Base-by-base conservation (phyloP, 1,140 invertebrate genomes). In the Drosophila biarmipes region DNA sequence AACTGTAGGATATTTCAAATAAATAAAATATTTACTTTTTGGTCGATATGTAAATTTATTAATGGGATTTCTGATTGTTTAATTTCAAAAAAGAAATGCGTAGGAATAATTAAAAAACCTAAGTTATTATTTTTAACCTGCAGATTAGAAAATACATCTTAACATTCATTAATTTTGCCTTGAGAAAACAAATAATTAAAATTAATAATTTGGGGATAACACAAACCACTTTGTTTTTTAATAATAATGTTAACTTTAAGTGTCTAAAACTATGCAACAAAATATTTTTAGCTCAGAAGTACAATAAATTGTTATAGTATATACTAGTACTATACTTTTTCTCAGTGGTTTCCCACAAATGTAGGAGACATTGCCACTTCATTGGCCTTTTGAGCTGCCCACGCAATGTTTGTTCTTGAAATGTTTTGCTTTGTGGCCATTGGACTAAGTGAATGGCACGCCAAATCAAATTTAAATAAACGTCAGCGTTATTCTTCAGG, bases 401-500 rank as follows among this genome's bases (percentile, higher is more conserved):
- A 66, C 43, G 12, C 29, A 19, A 45, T 61, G 45, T 73, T 61
- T 51, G 45, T 55, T 56, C 69, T 37, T 34, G 40, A 40, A 59
- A 35, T 76, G 29, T 35, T 62, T 59, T 69, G 59, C 75, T 63
- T 29, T 84, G 66, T 24, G 71, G 69, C 48, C 80, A 78, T 56
- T 45, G 56, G 40, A 53, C 43, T 66, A 56, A 75, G 80, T 79
- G 73, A 77, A 48, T 77, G 62, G 17, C 68, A 57, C 19, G 34
- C 43, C 48, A 49, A 75, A 71, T 62, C 46, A 78, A 82, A 84
- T 82, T 53, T 61, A 84, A 82, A 74, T 82, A 46, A 56, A 68
- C 38, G 64, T 55, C 64, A 53, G 35, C 43, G 62, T 35, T 51
- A 55, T 43, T 27, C 46, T 29, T 14, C 6, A 45, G 35, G 45